Conservation (phyloP, 2,888 invertebrate genomes). For the Callinectes sapidus region DNA sequence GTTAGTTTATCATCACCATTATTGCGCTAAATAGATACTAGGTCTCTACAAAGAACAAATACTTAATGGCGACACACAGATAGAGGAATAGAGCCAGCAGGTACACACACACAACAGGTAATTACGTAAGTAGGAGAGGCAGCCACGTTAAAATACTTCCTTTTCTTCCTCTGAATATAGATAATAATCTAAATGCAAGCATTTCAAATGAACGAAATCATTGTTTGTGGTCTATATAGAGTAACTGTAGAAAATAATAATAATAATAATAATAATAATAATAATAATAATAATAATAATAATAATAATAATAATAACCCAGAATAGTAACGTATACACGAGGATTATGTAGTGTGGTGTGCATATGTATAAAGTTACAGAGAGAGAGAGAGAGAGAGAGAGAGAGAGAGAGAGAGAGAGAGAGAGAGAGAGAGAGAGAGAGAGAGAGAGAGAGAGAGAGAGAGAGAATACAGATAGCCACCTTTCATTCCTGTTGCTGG, state of each 20-base stretch:
- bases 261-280: too few relatives aligned
- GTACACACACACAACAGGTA: not conserved
- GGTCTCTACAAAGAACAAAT: not conserved
- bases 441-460: slow-evolving; percentile 31
- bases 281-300: too few relatives aligned
- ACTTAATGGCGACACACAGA: not conserved
- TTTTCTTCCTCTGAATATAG: not conserved
- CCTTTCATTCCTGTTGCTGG: not conserved
- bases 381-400: not conserved
- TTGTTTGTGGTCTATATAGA: too few relatives aligned
- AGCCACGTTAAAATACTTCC: not conserved
- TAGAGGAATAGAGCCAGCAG: not conserved
- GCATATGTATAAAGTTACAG: not conserved
- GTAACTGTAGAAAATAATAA: too few relatives aligned
- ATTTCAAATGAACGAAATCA: not conserved
- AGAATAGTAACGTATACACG: not conserved
- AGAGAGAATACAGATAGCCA: not conserved
- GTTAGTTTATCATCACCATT: not conserved
- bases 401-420: not conserved
- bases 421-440: slow-evolving; percentile 3
- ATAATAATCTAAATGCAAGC: not conserved
- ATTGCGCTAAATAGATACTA: not conserved
- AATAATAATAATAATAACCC: not conserved
- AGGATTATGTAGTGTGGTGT: not conserved
- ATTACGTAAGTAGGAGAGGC: not conserved